Conservation (phyloP, 2,888 invertebrate genomes). For the Congeria kusceri region DNA sequence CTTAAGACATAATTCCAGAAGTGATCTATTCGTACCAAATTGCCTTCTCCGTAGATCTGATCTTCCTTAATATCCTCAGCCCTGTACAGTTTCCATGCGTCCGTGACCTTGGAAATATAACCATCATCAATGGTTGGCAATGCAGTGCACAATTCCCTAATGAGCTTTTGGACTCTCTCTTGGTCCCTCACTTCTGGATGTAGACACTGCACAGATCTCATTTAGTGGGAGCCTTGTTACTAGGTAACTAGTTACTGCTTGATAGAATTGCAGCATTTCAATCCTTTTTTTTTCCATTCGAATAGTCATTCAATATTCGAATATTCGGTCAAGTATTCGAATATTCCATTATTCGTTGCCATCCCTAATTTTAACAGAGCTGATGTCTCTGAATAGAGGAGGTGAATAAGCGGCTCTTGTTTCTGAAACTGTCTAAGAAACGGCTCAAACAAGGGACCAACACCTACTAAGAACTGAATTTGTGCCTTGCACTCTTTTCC, state of each 20-base stretch:
- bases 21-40: no score
- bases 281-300: not conserved
- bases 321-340: conserved; percentile 7
- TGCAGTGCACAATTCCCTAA: not conserved
- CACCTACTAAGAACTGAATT: conserved; percentile 49
- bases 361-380: conserved; percentile 37
- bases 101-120: conserved; percentile 8
- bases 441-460: conserved; percentile 37
- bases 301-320: conserved; percentile 10
- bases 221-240: conserved; percentile 12
- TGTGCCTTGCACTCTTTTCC: conserved; percentile 40
- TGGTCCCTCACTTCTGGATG: conserved; percentile 37
- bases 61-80: conserved; percentile 12
- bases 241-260: conserved; percentile 22
- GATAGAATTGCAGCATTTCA: conserved; percentile 26
- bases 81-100: conserved; percentile 36
- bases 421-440: conserved; percentile 49
- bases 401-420: conserved; percentile 55
- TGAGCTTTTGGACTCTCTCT: not conserved
- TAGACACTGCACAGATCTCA: conserved; percentile 21
- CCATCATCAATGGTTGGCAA: not conserved
- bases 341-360: not conserved
- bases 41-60: no score
- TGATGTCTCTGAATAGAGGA: conserved; percentile 45
- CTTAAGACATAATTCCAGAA: conserved; percentile 38